A percentile compares a stretch with the other conserved stretches of the same genome.
These are phyloP conservation scores for Aplodontia rufa DNA, from an alignment of 2,113 vertebrate species.

Conservation along the genomic window DNA sequence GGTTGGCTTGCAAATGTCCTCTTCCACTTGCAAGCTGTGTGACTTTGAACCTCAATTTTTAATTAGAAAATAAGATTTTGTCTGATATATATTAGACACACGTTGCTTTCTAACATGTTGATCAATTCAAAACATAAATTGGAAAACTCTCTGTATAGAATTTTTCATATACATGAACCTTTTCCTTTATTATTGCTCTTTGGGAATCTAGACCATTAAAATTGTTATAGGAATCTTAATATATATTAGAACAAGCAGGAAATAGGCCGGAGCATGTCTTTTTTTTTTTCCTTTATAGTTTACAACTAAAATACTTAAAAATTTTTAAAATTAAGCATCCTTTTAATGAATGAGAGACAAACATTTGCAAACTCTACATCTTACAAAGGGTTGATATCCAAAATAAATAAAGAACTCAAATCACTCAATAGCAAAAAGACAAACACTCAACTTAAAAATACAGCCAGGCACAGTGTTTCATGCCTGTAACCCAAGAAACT, in stretches of 20 bases:
- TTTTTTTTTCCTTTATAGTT: neutral
- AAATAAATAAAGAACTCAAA: neutral
- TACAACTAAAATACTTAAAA: conserved; percentile 12
- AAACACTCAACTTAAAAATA: no score
- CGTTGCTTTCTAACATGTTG: neutral
- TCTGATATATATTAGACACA: neutral
- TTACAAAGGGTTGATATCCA: neutral
- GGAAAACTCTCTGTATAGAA: neutral
- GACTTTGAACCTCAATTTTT: neutral
- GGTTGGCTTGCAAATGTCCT: neutral
- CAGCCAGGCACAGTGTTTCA: no score
- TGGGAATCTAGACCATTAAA: neutral
- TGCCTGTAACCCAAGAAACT: no score
- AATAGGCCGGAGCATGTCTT: neutral
- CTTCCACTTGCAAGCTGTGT: neutral
- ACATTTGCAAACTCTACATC: neutral
- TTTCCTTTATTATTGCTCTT: neutral
- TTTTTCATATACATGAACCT: neutral
- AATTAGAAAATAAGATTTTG: neutral
- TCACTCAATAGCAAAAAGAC: neutral
- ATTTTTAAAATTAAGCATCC: neutral
- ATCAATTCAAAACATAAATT: neutral
- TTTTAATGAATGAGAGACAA: neutral
- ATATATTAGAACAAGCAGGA: neutral
- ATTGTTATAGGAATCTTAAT: neutral